A percentile compares a stretch with the other conserved stretches of the same genome.
phyloP scores from a whole-genome alignment of 2,888 invertebrate genomes.

The Nowickia ferox region DNA sequence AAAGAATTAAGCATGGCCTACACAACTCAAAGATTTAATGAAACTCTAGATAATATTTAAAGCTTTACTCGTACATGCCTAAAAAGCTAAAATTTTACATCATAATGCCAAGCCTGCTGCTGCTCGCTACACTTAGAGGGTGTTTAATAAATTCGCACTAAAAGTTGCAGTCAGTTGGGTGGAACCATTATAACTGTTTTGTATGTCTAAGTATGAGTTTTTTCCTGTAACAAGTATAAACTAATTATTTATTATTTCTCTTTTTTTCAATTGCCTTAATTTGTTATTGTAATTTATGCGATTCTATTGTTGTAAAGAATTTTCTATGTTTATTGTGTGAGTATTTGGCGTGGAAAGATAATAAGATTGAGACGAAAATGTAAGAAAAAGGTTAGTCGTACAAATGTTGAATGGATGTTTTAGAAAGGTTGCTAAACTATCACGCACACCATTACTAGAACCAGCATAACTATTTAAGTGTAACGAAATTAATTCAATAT shows the following conservation, averaged over 20 bases:
- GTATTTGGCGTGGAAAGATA: slow-evolving; percentile 49
- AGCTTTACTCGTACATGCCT: too few relatives aligned
- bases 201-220: slow-evolving; percentile 20
- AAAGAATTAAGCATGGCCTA: too few relatives aligned
- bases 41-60: too few relatives aligned
- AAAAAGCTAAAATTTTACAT: too few relatives aligned
- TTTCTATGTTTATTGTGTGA: slow-evolving; percentile 27
- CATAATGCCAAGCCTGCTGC: background rate
- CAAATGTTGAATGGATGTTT: slow-evolving; percentile 45
- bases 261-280: slow-evolving; percentile 43
- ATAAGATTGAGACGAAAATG: slow-evolving; percentile 22
- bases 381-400: slow-evolving; percentile 51
- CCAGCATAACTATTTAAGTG: slow-evolving; percentile 36
- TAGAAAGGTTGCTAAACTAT: slow-evolving; percentile 66
- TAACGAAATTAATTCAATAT: slow-evolving; percentile 4
- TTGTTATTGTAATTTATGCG: slow-evolving; percentile 47
- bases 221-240: slow-evolving; percentile 40
- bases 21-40: too few relatives aligned
- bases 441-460: slow-evolving; percentile 22
- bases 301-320: slow-evolving; percentile 17
- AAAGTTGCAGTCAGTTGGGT: slow-evolving; percentile 59
- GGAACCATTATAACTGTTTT: slow-evolving; percentile 63
- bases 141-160: slow-evolving; percentile 18
- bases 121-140: background rate
- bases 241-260: slow-evolving; percentile 19